A percentile compares a stretch with the other conserved stretches of the same genome.
Conservation (phyloP, 2,113 vertebrate species). For the Chloropsis hardwickii region DNA sequence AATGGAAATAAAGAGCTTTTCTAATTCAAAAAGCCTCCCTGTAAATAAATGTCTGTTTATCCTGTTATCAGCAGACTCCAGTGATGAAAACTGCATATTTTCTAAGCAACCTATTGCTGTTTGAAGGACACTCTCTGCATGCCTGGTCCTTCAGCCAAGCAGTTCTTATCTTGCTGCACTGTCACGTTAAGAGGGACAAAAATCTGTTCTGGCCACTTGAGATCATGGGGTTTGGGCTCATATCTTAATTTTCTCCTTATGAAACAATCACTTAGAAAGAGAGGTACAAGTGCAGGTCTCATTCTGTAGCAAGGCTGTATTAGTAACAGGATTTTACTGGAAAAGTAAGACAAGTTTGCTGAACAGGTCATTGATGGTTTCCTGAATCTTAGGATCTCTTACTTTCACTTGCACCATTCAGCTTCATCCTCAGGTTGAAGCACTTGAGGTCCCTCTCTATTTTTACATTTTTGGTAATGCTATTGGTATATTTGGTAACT, state of each 20-base stretch:
- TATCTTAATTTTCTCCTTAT: background rate
- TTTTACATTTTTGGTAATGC: background rate
- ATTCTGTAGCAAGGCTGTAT: background rate
- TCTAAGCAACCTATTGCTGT: background rate
- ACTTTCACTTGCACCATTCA: background rate
- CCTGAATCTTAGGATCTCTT: background rate
- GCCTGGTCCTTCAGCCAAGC: background rate
- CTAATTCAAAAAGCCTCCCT: background rate
- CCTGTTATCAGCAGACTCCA: background rate
- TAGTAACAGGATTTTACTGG: background rate
- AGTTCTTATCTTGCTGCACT: background rate
- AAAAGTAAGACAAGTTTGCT: background rate
- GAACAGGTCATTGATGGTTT: background rate
- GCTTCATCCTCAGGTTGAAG: accelerated
- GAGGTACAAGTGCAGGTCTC: background rate
- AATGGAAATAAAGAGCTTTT: background rate
- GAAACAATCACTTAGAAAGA: background rate
- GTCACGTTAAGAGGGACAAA: background rate
- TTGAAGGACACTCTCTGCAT: background rate
- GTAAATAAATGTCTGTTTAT: background rate
- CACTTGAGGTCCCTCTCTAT: background rate
- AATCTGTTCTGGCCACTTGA: background rate
- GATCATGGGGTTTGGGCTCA: background rate
- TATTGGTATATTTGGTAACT: background rate
- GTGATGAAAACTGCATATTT: background rate